A percentile compares a stretch with the other conserved stretches of the same genome.
phyloP scores from a whole-genome alignment of 30 jellyfish, hydroid and myxozoan species.

The Hydra vulgaris region DNA sequence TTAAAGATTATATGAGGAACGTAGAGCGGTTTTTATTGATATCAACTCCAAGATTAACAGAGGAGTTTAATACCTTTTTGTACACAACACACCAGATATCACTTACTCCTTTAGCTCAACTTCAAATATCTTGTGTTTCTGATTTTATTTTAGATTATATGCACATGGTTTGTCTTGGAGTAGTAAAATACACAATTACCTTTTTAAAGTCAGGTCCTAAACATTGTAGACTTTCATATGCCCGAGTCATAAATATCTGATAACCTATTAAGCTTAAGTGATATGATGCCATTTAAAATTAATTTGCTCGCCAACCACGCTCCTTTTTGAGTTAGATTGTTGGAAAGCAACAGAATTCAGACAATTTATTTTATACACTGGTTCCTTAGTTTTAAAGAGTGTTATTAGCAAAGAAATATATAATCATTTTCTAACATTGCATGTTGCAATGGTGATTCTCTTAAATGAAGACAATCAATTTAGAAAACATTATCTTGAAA shows the following conservation, averaged over 20 bases:
- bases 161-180: conserved; percentile 41
- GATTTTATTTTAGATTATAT: conserved; percentile 18
- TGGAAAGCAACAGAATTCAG: conserved; percentile 58
- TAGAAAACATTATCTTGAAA: conserved; percentile 9
- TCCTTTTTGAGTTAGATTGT: conserved; percentile 18
- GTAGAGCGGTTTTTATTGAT: not conserved
- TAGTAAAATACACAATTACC: conserved; percentile 11
- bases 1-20: not conserved
- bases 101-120: conserved; percentile 14
- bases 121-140: conserved; percentile 15
- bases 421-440: conserved; percentile 25
- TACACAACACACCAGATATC: conserved; percentile 20
- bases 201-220: conserved; percentile 16
- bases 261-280: not conserved
- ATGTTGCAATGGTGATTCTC: conserved; percentile 28
- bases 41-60: not conserved
- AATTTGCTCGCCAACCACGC: conserved; percentile 41
- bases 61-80: not conserved
- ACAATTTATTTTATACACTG: conserved; percentile 45
- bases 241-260: conserved; percentile 17
- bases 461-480: conserved; percentile 9
- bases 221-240: conserved; percentile 23
- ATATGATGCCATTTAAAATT: conserved; percentile 27
- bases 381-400: conserved; percentile 33
- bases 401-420: conserved; percentile 14